phyloP scores from a whole-genome alignment of 2,888 invertebrate genomes.

The Phlogophora meticulosa region DNA sequence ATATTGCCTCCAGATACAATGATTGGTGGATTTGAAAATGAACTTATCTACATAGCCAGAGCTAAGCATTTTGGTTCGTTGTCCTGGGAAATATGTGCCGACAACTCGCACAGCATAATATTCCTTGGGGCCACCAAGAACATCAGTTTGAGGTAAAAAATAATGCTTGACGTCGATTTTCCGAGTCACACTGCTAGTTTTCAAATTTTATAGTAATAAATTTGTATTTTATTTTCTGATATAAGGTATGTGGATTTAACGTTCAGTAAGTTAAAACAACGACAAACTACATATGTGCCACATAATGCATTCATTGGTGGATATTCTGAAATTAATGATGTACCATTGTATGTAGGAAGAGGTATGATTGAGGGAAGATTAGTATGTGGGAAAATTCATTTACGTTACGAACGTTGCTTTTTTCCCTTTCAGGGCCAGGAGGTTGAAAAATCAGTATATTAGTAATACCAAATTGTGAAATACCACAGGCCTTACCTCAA shows the following conservation, averaged over 20 bases:
- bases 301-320: constrained; percentile 92
- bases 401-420: constrained; percentile 93
- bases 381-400: constrained; percentile 93
- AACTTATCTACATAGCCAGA: constrained; percentile 92
- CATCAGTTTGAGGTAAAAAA: constrained; percentile 93
- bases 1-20: constrained; percentile 93
- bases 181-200: neutral
- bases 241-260: constrained; percentile 77
- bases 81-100: constrained; percentile 94
- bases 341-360: constrained; percentile 92
- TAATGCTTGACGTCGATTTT: neutral
- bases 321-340: constrained; percentile 83
- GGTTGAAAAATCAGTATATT: constrained; percentile 72
- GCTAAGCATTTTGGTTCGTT: constrained; percentile 93
- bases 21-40: constrained; percentile 92
- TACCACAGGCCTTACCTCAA: constrained; percentile 25
- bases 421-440: constrained; percentile 89
- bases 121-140: constrained; percentile 94
- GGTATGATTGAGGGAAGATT: constrained; percentile 93
- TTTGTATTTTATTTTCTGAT: constrained; percentile 67
- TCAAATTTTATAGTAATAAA: too few species aligned
- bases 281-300: constrained; percentile 91
- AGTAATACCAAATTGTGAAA: constrained; percentile 44
- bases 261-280: constrained; percentile 89
- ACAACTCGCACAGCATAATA: constrained; percentile 92